Evolutionary conservation across 1,140 invertebrate genomes (phyloP).

Genomic region (Pygmarrhopalites habei): DNA sequence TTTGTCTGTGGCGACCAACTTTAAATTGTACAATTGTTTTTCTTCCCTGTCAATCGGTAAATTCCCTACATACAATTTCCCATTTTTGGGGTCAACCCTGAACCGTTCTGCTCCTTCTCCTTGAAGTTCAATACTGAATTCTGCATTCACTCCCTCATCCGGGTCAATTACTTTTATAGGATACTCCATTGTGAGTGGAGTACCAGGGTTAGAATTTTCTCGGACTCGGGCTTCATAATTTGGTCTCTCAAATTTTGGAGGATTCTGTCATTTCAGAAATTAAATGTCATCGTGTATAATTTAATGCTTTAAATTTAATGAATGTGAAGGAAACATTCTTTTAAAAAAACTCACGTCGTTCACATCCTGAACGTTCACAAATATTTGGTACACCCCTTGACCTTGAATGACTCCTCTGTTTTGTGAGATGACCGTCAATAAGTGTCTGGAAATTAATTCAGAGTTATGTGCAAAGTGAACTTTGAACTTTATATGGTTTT

Average conservation of each 20-base stretch:
- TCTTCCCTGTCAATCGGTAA: slow-evolving; percentile 62
- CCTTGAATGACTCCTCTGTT: slow-evolving; percentile 56
- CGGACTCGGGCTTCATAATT: slow-evolving; percentile 67
- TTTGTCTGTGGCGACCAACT: slow-evolving; percentile 63
- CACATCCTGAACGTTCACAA: slow-evolving; percentile 72
- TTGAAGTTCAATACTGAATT: slow-evolving; percentile 61
- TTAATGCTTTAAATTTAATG: too few species aligned
- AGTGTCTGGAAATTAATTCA: slow-evolving; percentile 36
- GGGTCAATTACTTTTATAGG: slow-evolving; percentile 63
- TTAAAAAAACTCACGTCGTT: slow-evolving; percentile 65
- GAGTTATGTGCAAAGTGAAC: too few species aligned
- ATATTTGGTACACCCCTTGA: slow-evolving; percentile 67
- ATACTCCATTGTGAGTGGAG: slow-evolving; percentile 60
- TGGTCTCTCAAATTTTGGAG: slow-evolving; percentile 65
- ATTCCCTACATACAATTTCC: slow-evolving; percentile 55
- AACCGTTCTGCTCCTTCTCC: slow-evolving; percentile 71
- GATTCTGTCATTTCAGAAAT: slow-evolving; percentile 47
- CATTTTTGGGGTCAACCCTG: slow-evolving; percentile 59
- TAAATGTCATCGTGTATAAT: slow-evolving; percentile 9
- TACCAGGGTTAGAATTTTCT: slow-evolving; percentile 67
- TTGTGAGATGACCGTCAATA: slow-evolving; percentile 71
- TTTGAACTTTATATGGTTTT: neutral
- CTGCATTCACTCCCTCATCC: slow-evolving; percentile 69
- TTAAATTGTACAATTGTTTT: slow-evolving; percentile 59
- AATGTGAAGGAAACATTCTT: too few species aligned